phyloP scores from a whole-genome alignment of 2,113 vertebrate genomes.

The Romanogobio albipinnatus region DNA sequence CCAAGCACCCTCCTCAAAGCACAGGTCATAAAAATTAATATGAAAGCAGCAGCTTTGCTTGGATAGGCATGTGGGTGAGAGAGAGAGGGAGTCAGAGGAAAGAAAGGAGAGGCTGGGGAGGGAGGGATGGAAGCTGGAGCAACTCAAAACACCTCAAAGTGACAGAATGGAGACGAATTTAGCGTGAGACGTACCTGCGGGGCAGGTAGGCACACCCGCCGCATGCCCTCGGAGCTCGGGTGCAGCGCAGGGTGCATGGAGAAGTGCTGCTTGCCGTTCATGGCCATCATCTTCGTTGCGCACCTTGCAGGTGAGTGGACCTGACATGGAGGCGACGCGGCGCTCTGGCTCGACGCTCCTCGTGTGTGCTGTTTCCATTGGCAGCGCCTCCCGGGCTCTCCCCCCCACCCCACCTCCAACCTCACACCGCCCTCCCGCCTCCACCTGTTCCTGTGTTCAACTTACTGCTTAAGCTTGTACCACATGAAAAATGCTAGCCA shows the following conservation, averaged over 20 bases:
- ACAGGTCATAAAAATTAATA: constrained; percentile 99
- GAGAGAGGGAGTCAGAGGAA: constrained; percentile 56
- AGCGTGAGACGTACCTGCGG: constrained; percentile 89
- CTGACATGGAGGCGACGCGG: constrained; percentile 78
- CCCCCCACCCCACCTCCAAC: constrained; percentile 63
- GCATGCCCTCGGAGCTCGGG: constrained; percentile 89
- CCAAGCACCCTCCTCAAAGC: constrained; percentile 88
- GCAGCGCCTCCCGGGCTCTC: constrained; percentile 76
- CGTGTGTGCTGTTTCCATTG: constrained; percentile 79
- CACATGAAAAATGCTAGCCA: background rate
- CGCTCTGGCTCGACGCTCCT: constrained; percentile 75
- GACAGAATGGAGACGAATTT: constrained; percentile 58
- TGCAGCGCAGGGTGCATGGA: constrained; percentile 88
- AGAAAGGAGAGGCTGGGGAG: constrained; percentile 62
- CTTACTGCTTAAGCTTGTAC: constrained; percentile 73
- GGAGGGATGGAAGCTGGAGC: constrained; percentile 59
- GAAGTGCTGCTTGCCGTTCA: constrained; percentile 95
- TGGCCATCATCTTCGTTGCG: constrained; percentile 86
- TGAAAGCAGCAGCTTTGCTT: constrained; percentile 83
- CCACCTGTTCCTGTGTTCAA: constrained; percentile 81
- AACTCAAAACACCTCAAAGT: constrained; percentile 61
- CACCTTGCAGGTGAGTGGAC: constrained; percentile 78
- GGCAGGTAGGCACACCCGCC: constrained; percentile 91
- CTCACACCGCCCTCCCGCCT: constrained; percentile 60
- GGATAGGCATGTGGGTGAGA: constrained; percentile 84